Conservation (phyloP, 2,888 invertebrate genomes). For the Apodemia zela region DNA sequence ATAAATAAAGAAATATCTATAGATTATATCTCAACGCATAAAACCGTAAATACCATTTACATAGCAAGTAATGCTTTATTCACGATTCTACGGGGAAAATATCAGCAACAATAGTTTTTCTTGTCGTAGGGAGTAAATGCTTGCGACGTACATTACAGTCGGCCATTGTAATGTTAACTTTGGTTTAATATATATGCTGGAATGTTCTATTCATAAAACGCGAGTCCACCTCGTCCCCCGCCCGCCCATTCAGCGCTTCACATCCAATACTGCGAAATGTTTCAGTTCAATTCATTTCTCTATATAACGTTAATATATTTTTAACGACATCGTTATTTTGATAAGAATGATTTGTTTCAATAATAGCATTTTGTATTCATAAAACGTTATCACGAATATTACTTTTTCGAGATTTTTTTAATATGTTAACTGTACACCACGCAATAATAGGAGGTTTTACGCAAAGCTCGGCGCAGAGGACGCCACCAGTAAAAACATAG, state of each 20-base stretch:
- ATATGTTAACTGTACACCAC: too few relatives aligned
- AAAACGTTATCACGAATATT: background rate
- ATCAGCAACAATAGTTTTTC: background rate
- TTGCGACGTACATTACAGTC: background rate
- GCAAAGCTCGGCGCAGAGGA: too few relatives aligned
- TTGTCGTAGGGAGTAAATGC: background rate
- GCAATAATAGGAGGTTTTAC: too few relatives aligned
- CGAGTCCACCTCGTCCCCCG: background rate
- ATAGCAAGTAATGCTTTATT: background rate
- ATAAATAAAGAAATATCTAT: too few relatives aligned
- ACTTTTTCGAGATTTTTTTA: too few relatives aligned
- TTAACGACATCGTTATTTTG: slow-evolving; percentile 5
- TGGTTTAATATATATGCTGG: background rate
- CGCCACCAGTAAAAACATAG: too few relatives aligned
- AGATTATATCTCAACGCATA: background rate
- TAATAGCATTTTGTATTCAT: background rate
- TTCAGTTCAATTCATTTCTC: slow-evolving; percentile 1
- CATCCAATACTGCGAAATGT: background rate
- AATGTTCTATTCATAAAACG: slow-evolving; percentile 6
- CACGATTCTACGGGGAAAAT: background rate
- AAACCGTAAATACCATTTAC: background rate
- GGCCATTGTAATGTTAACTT: background rate
- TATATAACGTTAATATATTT: slow-evolving; percentile 2
- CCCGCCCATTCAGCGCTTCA: background rate
- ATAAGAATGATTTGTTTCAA: background rate